Conservation (phyloP, 2,113 vertebrate genomes). For the Phocoena sinus region DNA sequence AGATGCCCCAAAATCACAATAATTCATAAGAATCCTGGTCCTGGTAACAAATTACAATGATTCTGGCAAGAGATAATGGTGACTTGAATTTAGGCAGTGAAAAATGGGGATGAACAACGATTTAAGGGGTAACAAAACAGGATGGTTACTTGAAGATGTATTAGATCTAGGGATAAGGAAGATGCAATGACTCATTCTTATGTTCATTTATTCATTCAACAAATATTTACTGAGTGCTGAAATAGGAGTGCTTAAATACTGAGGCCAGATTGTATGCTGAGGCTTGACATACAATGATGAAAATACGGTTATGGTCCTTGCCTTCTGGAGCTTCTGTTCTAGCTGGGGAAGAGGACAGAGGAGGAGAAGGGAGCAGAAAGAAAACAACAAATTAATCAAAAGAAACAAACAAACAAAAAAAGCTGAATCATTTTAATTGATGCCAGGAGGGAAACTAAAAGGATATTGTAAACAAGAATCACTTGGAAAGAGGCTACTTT, state of each 20-base stretch:
- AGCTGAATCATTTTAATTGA: background rate
- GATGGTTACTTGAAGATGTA: background rate
- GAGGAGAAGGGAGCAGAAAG: background rate
- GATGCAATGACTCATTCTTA: background rate
- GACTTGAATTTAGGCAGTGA: background rate
- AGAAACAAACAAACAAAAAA: background rate
- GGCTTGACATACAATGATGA: background rate
- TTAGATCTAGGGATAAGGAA: background rate
- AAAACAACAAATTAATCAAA: background rate
- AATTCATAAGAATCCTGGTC: background rate
- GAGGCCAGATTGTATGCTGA: background rate
- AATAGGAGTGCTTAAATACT: background rate
- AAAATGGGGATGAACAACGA: background rate
- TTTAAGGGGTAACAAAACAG: background rate
- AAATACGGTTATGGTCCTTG: background rate
- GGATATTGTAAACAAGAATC: background rate
- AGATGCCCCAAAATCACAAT: background rate
- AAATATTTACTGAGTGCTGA: background rate
- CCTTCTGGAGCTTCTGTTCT: background rate
- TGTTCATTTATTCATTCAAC: background rate
- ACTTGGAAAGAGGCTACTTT: background rate
- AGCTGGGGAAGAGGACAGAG: fast-evolving
- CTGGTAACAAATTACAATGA: background rate
- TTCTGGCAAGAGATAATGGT: background rate
- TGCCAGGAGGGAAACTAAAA: background rate